Base-by-base conservation (phyloP, 1,140 invertebrate genomes). In the Achatina immaculata region DNA sequence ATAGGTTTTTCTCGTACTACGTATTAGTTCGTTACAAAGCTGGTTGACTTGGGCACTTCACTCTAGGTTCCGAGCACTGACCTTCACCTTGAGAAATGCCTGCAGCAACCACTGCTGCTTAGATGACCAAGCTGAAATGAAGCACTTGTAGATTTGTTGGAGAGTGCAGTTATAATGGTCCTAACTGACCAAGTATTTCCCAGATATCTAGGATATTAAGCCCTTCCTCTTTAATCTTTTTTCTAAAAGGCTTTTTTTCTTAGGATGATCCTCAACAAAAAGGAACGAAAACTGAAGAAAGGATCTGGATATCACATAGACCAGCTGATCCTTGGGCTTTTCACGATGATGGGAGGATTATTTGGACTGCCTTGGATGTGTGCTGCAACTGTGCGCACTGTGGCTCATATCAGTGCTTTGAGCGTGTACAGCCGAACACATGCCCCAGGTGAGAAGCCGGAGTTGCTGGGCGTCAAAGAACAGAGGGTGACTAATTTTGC, bases 271-370 rank as follows among this genome's bases (percentile, higher is more conserved):
- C 94, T 99, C 78, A 95, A 95, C 88, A 98, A 98, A 87, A 97
- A 97, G 82, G 97, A 99, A 87, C 93, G 97, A 4, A 96, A 95
- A 84, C 90, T 98, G 78, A 94, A 95, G 85, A 98, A 99, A 91
- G 97, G 98, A n/a, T 95, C 95, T 79, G 98, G 98, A 3, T 97
- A 97, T 86, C 97, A 99, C 92, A 94, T 98, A 93, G 98, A 99
- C 90, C 95, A 99, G 85, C 94, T 99, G 0, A 89, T 97, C 68
- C 94, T 97, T 84, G 88, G 90, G 3, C 2, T 86, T 16, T 73
- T 89, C 19, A 86, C 84, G 34, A 84, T 88, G 74, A 45, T 90
- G 19, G 86, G 87, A 78, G 82, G 86, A 16, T 77, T 89, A n/a
- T 88, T 92, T 76, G 98, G 97, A 1, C 94, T 96, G 31, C 97